phyloP scores from a whole-genome alignment of 2,113 vertebrate genomes.

The Triplophysa dalaica region DNA sequence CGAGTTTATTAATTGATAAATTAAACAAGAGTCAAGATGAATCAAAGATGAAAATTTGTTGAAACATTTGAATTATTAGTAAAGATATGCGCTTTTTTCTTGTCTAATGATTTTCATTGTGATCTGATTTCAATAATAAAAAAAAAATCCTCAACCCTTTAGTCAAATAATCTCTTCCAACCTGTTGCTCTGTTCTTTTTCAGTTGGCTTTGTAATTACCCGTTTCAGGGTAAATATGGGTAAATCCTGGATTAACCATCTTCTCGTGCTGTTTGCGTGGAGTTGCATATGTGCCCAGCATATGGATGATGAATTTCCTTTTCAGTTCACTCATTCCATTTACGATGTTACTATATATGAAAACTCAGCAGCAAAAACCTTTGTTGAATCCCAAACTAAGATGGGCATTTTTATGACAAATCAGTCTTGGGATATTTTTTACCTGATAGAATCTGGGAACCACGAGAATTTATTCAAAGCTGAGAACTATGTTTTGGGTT shows the following conservation, averaged over 20 bases:
- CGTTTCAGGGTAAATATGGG: slow-evolving; percentile 74
- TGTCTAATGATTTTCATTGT: background rate
- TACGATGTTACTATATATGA: slow-evolving; percentile 83
- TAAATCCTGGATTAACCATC: slow-evolving; percentile 69
- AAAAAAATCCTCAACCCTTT: background rate
- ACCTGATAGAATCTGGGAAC: slow-evolving; percentile 84
- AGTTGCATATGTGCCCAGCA: slow-evolving; percentile 70
- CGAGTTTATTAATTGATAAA: too few species aligned
- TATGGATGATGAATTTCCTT: slow-evolving; percentile 56
- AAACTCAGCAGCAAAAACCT: slow-evolving; percentile 85
- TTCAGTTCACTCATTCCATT: slow-evolving; percentile 77
- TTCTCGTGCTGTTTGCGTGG: slow-evolving; percentile 74
- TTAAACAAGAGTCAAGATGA: too few species aligned
- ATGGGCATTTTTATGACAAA: slow-evolving; percentile 80
- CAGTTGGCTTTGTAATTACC: slow-evolving; percentile 63
- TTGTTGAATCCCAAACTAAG: slow-evolving; percentile 77
- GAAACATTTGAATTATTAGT: too few species aligned
- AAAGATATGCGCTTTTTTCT: background rate
- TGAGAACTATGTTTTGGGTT: slow-evolving; percentile 79
- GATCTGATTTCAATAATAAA: background rate
- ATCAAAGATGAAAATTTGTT: too few species aligned
- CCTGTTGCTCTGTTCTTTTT: slow-evolving; percentile 48
- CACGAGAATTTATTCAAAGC: slow-evolving; percentile 85
- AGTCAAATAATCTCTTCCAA: background rate
- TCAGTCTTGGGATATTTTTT: slow-evolving; percentile 77